Evolutionary conservation across 2,113 vertebrate species (phyloP), one percentile per base, ranked within the genome.

Genomic region (Labrus mixtus): DNA sequence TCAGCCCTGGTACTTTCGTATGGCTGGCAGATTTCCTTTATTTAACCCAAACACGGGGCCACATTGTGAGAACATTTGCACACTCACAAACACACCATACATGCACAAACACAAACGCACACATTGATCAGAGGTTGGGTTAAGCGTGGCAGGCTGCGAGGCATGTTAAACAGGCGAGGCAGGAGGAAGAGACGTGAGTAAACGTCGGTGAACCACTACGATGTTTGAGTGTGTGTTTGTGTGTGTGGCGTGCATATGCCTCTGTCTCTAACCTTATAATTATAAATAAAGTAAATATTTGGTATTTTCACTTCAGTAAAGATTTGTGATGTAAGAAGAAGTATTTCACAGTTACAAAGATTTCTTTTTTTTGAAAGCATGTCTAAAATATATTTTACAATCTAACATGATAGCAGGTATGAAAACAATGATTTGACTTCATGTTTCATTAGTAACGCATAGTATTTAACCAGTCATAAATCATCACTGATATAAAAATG

Each of bases 21-120:
- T 91, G 91, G 91, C 89, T 87, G 84, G 83, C 84, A 92, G 91
- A 90, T 89, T 91, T 89, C 87, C 85, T 92, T 93, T 92, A 92
- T 91, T 93, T 93, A 94, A 91, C 91, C 89, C 90, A 91, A 92
- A 91, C 90, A 90, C 81, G 73, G 75, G 74, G 82, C 86, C 91
- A 74, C 72, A 81, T 89, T 90, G 85, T 82, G 73, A 87, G 89
- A 89, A 88, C 91, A 91, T 81, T 77, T 73, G 43, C 82, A 78
- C 85, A 70, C 71, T 65, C 46, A 20, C 54, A 79, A 39, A 68
- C 48, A 70, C 41, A 71, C 74, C 57, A 51, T 54, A 61, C 73
- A 67, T 63, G 43, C 56, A 57, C 41, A 60, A 22, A 79, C 43
- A 45, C 51, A 41, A 33, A 78, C 60, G 58, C 56, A 78, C 81